These are phyloP conservation scores for Chaetura pelagica DNA, from an alignment of 2,113 vertebrate genomes.

Conservation along the genomic window DNA sequence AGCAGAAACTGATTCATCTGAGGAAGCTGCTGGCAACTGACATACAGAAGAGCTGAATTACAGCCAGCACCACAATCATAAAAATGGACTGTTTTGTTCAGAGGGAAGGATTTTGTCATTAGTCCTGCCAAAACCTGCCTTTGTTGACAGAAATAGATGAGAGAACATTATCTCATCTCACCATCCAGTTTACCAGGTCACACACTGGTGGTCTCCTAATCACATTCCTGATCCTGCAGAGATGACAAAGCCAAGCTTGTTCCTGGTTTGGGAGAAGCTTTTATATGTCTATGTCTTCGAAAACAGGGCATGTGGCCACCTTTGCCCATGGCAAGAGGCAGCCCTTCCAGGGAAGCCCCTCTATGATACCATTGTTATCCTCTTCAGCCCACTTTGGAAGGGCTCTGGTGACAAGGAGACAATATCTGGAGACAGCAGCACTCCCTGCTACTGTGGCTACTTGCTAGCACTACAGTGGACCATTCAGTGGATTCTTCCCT, in stretches of 20 bases:
- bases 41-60: constrained; percentile 41
- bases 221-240: not conserved
- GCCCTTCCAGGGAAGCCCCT: not conserved
- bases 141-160: constrained; percentile 28
- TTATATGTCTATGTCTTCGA: not conserved
- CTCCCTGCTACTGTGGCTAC: not conserved
- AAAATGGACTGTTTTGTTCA: constrained; percentile 38
- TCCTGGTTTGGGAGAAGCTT: not conserved
- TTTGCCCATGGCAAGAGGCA: not conserved
- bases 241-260: not conserved
- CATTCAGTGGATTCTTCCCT: not conserved
- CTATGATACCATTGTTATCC: fast-evolving
- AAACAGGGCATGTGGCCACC: not conserved
- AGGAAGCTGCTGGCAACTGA: constrained; percentile 64
- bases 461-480: not conserved
- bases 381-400: not conserved
- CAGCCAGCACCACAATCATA: constrained; percentile 45
- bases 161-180: not conserved
- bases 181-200: constrained; percentile 44
- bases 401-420: not conserved
- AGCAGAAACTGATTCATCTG: constrained; percentile 55
- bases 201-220: not conserved
- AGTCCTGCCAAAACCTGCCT: constrained; percentile 24
- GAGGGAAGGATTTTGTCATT: constrained; percentile 36
- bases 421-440: not conserved